These are phyloP conservation scores for Chondrosia reniformis DNA, from an alignment of 37 sponge, comb jelly and placozoan genomes.

Conservation along the genomic window DNA sequence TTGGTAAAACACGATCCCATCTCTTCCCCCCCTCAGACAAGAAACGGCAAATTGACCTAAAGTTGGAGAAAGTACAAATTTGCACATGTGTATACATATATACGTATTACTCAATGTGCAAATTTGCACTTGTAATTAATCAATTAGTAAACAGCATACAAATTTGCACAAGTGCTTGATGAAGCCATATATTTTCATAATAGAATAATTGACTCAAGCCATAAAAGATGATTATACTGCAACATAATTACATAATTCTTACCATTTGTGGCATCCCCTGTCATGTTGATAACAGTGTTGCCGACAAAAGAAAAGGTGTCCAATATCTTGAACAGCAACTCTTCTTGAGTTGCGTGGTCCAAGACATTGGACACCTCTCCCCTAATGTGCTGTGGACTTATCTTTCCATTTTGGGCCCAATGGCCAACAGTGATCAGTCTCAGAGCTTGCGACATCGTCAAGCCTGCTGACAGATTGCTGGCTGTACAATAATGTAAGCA, in stretches of 20 bases:
- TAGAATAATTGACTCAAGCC: too few species aligned
- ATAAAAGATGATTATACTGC: background rate
- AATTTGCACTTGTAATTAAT: too few species aligned
- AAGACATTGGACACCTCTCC: conserved; percentile 4
- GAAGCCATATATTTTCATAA: too few species aligned
- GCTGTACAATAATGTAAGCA: too few species aligned
- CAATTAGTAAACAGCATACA: too few species aligned
- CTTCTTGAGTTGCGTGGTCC: conserved; percentile 4
- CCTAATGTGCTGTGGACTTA: conserved; percentile 2
- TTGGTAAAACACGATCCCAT: too few species aligned
- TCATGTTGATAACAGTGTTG: conserved; percentile 1
- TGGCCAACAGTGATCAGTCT: conserved; percentile 1
- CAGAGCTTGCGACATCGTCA: conserved; percentile 1
- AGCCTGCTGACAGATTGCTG: background rate
- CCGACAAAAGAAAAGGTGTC: background rate
- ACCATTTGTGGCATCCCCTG: conserved; percentile 4
- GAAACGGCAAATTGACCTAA: too few species aligned
- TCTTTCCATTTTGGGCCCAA: conserved; percentile 13
- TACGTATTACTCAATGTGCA: too few species aligned
- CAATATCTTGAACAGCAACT: background rate
- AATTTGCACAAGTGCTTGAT: too few species aligned
- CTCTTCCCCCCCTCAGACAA: too few species aligned
- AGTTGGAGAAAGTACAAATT: too few species aligned
- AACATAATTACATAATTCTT: background rate
- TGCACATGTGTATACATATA: too few species aligned